Percentiles rank a stretch among this genome's conserved stretches.
Evolutionary conservation across 2,797 vertebrate species (phyloP).

Genomic region (Coendou prehensilis): DNA sequence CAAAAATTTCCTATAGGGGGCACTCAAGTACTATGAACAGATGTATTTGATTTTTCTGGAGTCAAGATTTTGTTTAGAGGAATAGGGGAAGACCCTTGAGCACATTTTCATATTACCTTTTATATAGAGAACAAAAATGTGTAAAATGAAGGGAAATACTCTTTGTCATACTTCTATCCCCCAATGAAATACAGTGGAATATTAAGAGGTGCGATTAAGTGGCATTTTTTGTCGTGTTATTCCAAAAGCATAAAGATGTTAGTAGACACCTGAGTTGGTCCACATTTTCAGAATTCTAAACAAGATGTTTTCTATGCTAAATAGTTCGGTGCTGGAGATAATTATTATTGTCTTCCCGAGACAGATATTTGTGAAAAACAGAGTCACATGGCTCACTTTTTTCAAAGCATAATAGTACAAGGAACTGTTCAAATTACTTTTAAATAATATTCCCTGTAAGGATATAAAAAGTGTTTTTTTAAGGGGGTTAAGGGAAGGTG

Average conservation of each 20-base stretch:
- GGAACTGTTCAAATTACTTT: conserved; percentile 77
- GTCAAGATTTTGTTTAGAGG: conserved; percentile 28
- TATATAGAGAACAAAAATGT: conserved; percentile 84
- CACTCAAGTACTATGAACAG: conserved; percentile 88
- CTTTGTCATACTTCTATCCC: conserved; percentile 72
- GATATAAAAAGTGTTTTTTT: background rate
- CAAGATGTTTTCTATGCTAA: conserved; percentile 57
- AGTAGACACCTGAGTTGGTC: conserved; percentile 60
- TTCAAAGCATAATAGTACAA: conserved; percentile 71
- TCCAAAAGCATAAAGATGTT: conserved; percentile 80
- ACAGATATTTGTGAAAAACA: conserved; percentile 57
- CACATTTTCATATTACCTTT: conserved; percentile 85
- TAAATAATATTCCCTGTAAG: conserved; percentile 61
- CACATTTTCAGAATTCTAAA: conserved; percentile 80
- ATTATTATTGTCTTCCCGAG: conserved; percentile 74
- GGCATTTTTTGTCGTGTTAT: conserved; percentile 81
- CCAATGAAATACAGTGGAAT: conserved; percentile 81
- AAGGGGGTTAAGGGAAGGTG: background rate
- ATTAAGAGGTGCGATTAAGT: conserved; percentile 87
- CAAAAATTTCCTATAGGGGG: conserved; percentile 89
- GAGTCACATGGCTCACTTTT: conserved; percentile 29
- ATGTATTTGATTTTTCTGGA: conserved; percentile 31
- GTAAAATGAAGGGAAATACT: conserved; percentile 85
- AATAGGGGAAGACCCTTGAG: conserved; percentile 80
- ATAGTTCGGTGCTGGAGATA: conserved; percentile 59